phyloP scores from a whole-genome alignment of 2,888 invertebrate genomes.

The Cordilura impudica region DNA sequence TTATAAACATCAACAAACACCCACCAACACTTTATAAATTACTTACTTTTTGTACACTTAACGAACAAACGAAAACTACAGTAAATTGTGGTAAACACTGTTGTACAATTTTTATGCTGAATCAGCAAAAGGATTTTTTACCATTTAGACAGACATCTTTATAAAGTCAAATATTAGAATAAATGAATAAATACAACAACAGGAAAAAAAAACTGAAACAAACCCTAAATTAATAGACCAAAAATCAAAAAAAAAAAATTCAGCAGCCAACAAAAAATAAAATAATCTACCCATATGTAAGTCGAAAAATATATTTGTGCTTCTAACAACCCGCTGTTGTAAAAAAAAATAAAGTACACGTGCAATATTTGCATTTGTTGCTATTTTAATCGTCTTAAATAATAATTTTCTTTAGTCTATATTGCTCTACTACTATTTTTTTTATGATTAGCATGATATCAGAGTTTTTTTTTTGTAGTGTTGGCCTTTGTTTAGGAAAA shows the following conservation, averaged over 20 bases:
- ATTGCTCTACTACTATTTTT: constrained; percentile 51
- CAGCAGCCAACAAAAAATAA: neutral
- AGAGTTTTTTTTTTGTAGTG: constrained; percentile 1
- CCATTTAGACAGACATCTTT: constrained; percentile 46
- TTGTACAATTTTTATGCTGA: constrained; percentile 55
- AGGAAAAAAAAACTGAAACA: constrained; percentile 30
- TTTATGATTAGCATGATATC: constrained; percentile 48
- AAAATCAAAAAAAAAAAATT: constrained; percentile 14
- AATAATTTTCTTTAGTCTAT: constrained; percentile 44
- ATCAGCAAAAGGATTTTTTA: constrained; percentile 44
- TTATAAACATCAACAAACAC: constrained; percentile 40
- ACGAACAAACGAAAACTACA: constrained; percentile 27
- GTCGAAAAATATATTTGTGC: constrained; percentile 1
- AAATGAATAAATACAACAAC: constrained; percentile 46
- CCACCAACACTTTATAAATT: constrained; percentile 55
- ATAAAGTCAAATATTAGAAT: constrained; percentile 56
- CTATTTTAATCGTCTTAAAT: constrained; percentile 61
- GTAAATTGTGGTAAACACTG: constrained; percentile 49
- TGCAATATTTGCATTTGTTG: constrained; percentile 63
- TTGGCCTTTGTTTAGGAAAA: constrained; percentile 32
- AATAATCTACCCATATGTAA: constrained; percentile 54
- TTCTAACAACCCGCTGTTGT: constrained; percentile 44
- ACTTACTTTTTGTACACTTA: constrained; percentile 6
- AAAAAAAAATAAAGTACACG: constrained; percentile 45
- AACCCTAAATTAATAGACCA: constrained; percentile 59